phyloP scores from a whole-genome alignment of 2,113 vertebrate species.

The Hipposideros armiger region DNA sequence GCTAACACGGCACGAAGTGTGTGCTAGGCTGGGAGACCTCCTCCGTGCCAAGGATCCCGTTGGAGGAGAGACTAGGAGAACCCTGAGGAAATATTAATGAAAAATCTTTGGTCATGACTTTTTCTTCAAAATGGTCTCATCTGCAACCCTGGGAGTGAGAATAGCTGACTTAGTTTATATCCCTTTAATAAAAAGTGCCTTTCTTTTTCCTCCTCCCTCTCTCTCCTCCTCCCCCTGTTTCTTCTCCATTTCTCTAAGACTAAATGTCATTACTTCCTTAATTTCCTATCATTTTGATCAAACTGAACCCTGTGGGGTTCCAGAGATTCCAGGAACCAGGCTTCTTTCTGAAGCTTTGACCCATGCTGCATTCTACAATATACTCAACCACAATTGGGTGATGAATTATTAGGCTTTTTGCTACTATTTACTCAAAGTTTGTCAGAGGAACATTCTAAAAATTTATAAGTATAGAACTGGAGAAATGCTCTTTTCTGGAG shows the following conservation, averaged over 20 bases:
- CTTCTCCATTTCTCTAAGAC: background rate
- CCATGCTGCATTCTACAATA: background rate
- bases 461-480: background rate
- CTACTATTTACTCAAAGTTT: background rate
- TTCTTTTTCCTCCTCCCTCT: background rate
- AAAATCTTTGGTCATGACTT: background rate
- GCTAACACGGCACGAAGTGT: background rate
- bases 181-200: background rate
- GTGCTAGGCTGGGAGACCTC: background rate
- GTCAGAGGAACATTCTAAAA: background rate
- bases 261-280: background rate
- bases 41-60: background rate
- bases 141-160: background rate
- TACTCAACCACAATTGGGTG: background rate
- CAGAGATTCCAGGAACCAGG: background rate
- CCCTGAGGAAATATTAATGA: background rate
- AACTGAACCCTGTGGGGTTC: background rate
- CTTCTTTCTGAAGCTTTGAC: background rate
- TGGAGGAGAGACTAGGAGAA: background rate
- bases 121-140: background rate
- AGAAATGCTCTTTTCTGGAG: background rate
- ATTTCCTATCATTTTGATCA: background rate
- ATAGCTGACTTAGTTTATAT: background rate
- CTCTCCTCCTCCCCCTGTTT: too few species aligned
- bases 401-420: background rate